Evolutionary conservation across 2,888 invertebrate genomes (phyloP).

Genomic region (Mamestra brassicae): DNA sequence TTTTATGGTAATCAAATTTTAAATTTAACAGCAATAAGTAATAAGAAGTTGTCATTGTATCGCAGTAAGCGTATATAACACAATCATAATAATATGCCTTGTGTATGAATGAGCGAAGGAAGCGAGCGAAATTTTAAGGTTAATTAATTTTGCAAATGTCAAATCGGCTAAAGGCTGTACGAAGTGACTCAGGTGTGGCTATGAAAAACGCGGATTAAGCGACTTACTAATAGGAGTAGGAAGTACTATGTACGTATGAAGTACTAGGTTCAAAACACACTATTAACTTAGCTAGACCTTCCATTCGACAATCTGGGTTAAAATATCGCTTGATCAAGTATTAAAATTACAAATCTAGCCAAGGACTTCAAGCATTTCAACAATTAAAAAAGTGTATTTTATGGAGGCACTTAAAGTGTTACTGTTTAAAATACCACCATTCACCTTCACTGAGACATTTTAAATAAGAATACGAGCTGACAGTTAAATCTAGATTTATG

Average conservation of each 20-base stretch:
- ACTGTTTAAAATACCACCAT: background rate
- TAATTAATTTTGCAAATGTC: constrained; percentile 64
- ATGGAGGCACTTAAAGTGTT: background rate
- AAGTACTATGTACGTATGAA: too few relatives aligned
- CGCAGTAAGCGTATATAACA: background rate
- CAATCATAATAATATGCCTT: constrained; percentile 22
- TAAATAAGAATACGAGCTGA: too few relatives aligned
- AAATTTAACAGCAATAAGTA: background rate
- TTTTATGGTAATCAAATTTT: background rate
- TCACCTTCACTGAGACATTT: background rate
- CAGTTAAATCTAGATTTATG: background rate
- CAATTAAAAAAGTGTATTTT: too few relatives aligned
- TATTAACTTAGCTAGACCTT: too few relatives aligned
- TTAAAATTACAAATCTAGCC: too few relatives aligned
- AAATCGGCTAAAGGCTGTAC: constrained; percentile 63
- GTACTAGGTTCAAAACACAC: too few relatives aligned
- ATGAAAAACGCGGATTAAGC: constrained; percentile 5
- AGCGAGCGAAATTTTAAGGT: constrained; percentile 52
- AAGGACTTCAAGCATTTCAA: too few relatives aligned
- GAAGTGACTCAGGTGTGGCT: constrained; percentile 59
- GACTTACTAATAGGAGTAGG: too few relatives aligned
- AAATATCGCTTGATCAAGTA: too few relatives aligned
- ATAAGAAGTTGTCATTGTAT: constrained; percentile 3
- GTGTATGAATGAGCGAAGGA: background rate
- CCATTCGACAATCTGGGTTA: too few relatives aligned